phyloP scores from a whole-genome alignment of 1,140 invertebrate genomes.

The Eulimnadia texana region DNA sequence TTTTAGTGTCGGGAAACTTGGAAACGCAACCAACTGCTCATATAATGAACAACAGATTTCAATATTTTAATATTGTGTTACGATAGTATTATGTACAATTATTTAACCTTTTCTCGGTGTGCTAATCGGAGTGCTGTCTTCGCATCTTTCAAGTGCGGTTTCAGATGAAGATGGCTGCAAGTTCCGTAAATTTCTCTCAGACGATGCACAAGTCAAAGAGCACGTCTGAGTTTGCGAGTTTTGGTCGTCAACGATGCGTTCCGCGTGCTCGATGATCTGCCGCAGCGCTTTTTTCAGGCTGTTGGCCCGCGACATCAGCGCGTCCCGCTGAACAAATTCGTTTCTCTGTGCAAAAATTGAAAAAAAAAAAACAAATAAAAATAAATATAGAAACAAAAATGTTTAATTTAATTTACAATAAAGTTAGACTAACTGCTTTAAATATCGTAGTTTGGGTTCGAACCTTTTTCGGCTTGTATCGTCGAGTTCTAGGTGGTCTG shows the following conservation, averaged over 20 bases:
- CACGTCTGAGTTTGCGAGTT: slow-evolving; percentile 19
- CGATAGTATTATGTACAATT: too few species aligned
- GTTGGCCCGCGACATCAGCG: slow-evolving; percentile 45
- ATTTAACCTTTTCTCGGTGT: too few species aligned
- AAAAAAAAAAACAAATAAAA: too few species aligned
- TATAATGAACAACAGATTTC: too few species aligned
- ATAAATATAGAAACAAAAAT: too few species aligned
- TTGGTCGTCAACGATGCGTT: slow-evolving; percentile 44
- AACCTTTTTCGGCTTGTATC: background rate
- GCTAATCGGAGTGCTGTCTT: too few species aligned
- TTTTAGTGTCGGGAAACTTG: too few species aligned
- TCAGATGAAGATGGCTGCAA: background rate
- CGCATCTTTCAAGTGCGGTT: background rate
- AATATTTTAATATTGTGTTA: too few species aligned
- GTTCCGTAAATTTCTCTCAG: too few species aligned
- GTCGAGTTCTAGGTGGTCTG: background rate
- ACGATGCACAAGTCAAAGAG: slow-evolving; percentile 21
- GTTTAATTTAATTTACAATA: too few species aligned
- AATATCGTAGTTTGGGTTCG: background rate
- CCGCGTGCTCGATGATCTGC: slow-evolving; percentile 65
- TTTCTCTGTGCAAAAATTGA: slow-evolving; percentile 24
- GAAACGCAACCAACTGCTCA: too few species aligned
- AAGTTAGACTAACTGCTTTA: background rate
- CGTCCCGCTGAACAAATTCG: slow-evolving; percentile 30
- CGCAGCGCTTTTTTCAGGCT: slow-evolving; percentile 77